These are phyloP conservation scores for Equus przewalskii DNA, from an alignment of 2,113 vertebrate genomes.

Conservation along the genomic window DNA sequence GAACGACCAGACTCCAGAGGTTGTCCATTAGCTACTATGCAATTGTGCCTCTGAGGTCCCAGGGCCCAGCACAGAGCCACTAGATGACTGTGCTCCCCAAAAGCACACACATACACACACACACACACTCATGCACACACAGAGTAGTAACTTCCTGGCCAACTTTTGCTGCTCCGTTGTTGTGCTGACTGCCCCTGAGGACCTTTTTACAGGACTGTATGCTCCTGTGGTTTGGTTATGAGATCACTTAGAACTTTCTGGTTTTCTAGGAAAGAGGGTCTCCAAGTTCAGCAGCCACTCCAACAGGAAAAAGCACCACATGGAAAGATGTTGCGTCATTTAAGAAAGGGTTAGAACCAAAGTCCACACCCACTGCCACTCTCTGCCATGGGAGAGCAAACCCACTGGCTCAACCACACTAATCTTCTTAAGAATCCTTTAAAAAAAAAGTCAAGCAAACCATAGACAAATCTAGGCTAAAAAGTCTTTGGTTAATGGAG, in stretches of 20 bases:
- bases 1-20: neutral
- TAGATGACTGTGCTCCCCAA: neutral
- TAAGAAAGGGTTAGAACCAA: neutral
- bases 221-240: neutral
- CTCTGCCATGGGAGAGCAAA: neutral
- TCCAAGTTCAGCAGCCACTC: neutral
- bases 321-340: neutral
- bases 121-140: neutral
- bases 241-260: neutral
- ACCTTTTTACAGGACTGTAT: neutral
- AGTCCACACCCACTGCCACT: neutral
- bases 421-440: neutral
- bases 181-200: neutral
- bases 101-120: neutral
- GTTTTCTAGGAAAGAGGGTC: neutral
- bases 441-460: neutral
- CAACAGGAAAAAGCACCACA: neutral
- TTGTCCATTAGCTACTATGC: neutral
- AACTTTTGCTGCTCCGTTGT: neutral
- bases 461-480: neutral
- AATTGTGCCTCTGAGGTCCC: neutral
- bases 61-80: neutral
- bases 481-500: neutral
- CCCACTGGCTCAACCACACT: neutral
- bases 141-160: neutral